Evolutionary conservation across 1,140 invertebrate species (phyloP).

Genomic region (Drosophila gunungcola): DNA sequence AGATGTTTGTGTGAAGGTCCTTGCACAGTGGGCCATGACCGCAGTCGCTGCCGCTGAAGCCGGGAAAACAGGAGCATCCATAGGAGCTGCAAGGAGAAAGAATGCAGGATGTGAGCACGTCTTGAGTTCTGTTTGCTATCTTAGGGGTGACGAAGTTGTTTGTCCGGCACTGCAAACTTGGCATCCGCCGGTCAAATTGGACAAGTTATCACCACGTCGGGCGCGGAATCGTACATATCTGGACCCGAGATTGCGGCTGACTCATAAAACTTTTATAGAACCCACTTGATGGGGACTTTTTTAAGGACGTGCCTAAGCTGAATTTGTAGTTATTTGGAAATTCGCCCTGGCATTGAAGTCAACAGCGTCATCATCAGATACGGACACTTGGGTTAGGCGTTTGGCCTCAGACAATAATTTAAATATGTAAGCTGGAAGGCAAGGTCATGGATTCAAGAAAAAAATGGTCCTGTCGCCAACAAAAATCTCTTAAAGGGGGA

Average conservation of each 20-base stretch:
- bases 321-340: constrained; percentile 43
- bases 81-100: constrained; percentile 86
- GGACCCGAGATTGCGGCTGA: constrained; percentile 29
- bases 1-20: constrained; percentile 87
- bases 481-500: constrained; percentile 28
- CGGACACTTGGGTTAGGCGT: constrained; percentile 47
- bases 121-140: constrained; percentile 43
- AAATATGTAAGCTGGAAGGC: constrained; percentile 38
- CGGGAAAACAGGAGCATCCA: constrained; percentile 90
- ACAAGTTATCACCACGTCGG: constrained; percentile 49
- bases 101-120: constrained; percentile 56
- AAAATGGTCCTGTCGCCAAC: constrained; percentile 22
- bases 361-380: constrained; percentile 40
- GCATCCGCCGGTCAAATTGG: constrained; percentile 8
- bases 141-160: constrained; percentile 1
- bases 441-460: constrained; percentile 27
- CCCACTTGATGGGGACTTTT: constrained; percentile 37
- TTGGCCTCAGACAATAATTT: constrained; percentile 54
- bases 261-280: constrained; percentile 55
- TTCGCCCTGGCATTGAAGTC: background rate
- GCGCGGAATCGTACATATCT: constrained; percentile 38
- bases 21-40: constrained; percentile 90
- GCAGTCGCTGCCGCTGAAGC: constrained; percentile 90
- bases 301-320: constrained; percentile 48
- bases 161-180: constrained; percentile 1